These are phyloP conservation scores for Drosophila algonquin DNA, from an alignment of 2,888 invertebrate genomes.

Conservation along the genomic window DNA sequence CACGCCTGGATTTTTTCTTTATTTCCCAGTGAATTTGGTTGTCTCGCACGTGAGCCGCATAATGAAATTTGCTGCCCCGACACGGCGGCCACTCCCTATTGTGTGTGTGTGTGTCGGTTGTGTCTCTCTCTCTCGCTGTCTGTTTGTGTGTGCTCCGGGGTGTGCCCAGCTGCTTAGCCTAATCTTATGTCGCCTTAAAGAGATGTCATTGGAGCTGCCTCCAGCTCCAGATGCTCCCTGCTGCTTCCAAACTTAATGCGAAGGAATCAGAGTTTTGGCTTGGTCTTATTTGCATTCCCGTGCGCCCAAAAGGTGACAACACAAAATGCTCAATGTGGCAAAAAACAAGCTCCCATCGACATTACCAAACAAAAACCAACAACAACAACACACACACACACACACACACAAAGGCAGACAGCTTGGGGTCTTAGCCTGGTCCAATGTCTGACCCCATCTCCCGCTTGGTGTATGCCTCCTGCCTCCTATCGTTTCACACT, in stretches of 20 bases:
- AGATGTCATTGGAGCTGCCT: conserved; percentile 46
- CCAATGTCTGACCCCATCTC: conserved; percentile 40
- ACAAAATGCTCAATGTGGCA: conserved; percentile 74
- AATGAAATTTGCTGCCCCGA: conserved; percentile 64
- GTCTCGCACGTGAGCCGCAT: conserved; percentile 82
- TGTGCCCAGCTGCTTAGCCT: conserved; percentile 72
- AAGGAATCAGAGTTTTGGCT: conserved; percentile 61
- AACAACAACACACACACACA: conserved; percentile 23
- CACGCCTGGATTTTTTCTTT: conserved; percentile 58
- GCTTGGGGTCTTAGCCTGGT: conserved; percentile 38
- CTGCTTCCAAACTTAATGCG: conserved; percentile 69
- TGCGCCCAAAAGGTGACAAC: conserved; percentile 71
- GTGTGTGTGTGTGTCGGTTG: conserved; percentile 31
- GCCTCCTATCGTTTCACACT: conserved; percentile 40
- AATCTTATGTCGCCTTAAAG: conserved; percentile 76
- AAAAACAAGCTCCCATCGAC: conserved; percentile 60
- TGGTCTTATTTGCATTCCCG: conserved; percentile 65
- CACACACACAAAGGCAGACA: conserved; percentile 3
- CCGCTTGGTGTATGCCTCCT: conserved; percentile 9
- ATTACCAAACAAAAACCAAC: conserved; percentile 38
- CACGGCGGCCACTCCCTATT: conserved; percentile 69
- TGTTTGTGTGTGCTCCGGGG: conserved; percentile 23
- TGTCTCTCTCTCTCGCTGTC: conserved; percentile 18
- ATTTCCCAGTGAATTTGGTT: conserved; percentile 82
- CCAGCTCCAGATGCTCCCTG: conserved; percentile 4